phyloP scores from a whole-genome alignment of 2,113 vertebrate species.

The Cariama cristata region DNA sequence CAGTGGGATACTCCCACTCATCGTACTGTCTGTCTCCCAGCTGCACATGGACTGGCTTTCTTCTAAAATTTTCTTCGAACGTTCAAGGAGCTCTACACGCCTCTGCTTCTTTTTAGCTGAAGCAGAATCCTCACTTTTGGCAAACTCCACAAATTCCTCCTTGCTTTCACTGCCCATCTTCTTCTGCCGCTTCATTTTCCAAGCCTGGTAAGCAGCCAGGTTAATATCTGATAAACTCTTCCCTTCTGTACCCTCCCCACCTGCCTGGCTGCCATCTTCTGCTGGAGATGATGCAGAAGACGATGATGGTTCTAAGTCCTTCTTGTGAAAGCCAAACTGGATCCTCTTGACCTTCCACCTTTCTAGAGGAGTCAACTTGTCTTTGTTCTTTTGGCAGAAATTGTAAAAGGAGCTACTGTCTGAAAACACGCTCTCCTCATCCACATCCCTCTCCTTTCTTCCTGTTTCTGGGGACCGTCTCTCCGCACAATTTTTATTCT shows the following conservation, averaged over 20 bases:
- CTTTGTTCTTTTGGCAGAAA: slow-evolving; percentile 93
- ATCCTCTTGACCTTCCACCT: slow-evolving; percentile 95
- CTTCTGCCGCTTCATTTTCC: slow-evolving; percentile 92
- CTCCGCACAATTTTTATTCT: slow-evolving; percentile 30
- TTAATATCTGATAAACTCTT: slow-evolving; percentile 79
- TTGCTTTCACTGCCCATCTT: slow-evolving; percentile 85
- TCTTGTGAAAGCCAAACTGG: slow-evolving; percentile 96
- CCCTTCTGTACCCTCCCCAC: slow-evolving; percentile 41
- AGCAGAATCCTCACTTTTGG: slow-evolving; percentile 82
- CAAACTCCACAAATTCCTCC: slow-evolving; percentile 86
- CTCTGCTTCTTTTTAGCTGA: slow-evolving; percentile 85
- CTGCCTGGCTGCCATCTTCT: slow-evolving; percentile 48
- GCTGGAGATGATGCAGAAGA: slow-evolving; percentile 42
- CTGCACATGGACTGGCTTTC: slow-evolving; percentile 91
- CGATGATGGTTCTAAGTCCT: slow-evolving; percentile 74
- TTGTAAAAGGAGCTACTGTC: slow-evolving; percentile 90
- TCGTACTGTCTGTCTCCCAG: slow-evolving; percentile 84
- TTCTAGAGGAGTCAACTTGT: slow-evolving; percentile 89
- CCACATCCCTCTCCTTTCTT: slow-evolving; percentile 70
- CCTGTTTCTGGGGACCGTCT: not conserved
- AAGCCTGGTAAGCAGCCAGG: slow-evolving; percentile 91
- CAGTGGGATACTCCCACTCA: slow-evolving; percentile 84
- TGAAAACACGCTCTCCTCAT: slow-evolving; percentile 85
- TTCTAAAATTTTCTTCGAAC: slow-evolving; percentile 86
- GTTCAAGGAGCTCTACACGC: slow-evolving; percentile 89